phyloP scores from a whole-genome alignment of 2,888 invertebrate genomes.

The Hypena proboscidalis region DNA sequence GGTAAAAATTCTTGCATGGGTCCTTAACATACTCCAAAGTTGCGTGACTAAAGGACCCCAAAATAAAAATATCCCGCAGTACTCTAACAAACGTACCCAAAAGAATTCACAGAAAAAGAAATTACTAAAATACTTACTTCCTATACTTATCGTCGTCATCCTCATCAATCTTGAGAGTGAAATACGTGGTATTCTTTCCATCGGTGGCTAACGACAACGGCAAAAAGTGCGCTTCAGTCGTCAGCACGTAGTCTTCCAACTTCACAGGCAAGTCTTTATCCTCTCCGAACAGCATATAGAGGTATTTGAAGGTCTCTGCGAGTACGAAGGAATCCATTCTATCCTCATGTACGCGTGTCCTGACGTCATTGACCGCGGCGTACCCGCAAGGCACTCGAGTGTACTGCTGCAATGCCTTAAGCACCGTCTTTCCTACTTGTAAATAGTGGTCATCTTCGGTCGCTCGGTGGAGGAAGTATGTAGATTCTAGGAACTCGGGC shows the following conservation, averaged over 20 bases:
- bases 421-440: slow-evolving; percentile 93
- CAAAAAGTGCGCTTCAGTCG: slow-evolving; percentile 97
- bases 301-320: slow-evolving; percentile 98
- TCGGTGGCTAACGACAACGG: slow-evolving; percentile 92
- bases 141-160: slow-evolving; percentile 74
- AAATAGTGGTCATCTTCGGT: slow-evolving; percentile 98
- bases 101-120: no score
- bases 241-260: slow-evolving; percentile 94
- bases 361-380: slow-evolving; percentile 98
- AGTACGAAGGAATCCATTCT: slow-evolving; percentile 99
- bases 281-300: slow-evolving; percentile 96
- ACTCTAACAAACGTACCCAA: no score
- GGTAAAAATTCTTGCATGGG: no score
- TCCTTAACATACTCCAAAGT: no score
- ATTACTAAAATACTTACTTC: slow-evolving; percentile 58
- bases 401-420: slow-evolving; percentile 95
- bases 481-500: slow-evolving; percentile 99
- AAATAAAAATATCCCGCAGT: no score
- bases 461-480: slow-evolving; percentile 98
- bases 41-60: no score
- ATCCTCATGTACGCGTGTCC: slow-evolving; percentile 96
- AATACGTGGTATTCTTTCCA: slow-evolving; percentile 80
- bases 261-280: slow-evolving; percentile 92
- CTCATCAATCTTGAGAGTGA: slow-evolving; percentile 77
- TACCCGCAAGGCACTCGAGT: slow-evolving; percentile 98